Percentiles rank a stretch among this genome's conserved stretches.
phyloP scores from a whole-genome alignment of 2,113 vertebrate genomes.

The Pionites leucogaster region DNA sequence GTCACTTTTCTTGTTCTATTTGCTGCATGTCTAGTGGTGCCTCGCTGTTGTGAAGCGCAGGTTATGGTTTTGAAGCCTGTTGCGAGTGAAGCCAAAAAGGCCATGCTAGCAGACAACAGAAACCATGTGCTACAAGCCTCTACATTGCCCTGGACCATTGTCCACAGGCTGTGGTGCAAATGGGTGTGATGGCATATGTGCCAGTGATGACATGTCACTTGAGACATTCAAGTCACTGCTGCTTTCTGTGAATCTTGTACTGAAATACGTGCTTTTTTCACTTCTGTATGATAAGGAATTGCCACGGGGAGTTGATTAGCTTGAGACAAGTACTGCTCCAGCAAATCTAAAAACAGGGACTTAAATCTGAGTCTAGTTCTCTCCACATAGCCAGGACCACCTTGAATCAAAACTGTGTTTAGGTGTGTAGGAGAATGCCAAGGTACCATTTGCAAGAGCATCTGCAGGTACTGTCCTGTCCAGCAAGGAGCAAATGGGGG shows the following conservation, averaged over 20 bases:
- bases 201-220: accelerated
- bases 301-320: not conserved
- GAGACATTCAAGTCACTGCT: not conserved
- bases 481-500: accelerated
- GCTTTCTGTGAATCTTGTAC: not conserved
- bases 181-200: not conserved
- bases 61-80: not conserved
- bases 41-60: not conserved
- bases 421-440: no score
- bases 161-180: constrained; percentile 9
- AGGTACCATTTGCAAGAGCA: not conserved
- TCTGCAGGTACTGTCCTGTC: not conserved
- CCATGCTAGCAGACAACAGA: not conserved
- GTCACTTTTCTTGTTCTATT: not conserved
- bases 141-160: not conserved
- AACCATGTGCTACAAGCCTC: not conserved
- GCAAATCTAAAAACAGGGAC: not conserved
- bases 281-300: not conserved
- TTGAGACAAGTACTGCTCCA: not conserved
- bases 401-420: not conserved
- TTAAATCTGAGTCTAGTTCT: not conserved
- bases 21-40: not conserved
- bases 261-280: constrained; percentile 26
- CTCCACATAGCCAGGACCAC: not conserved
- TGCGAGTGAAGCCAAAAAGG: not conserved